Evolutionary conservation across 2,888 invertebrate genomes (phyloP), one percentile per base, ranked within the genome.

Genomic region (Choreutis nemorana): DNA sequence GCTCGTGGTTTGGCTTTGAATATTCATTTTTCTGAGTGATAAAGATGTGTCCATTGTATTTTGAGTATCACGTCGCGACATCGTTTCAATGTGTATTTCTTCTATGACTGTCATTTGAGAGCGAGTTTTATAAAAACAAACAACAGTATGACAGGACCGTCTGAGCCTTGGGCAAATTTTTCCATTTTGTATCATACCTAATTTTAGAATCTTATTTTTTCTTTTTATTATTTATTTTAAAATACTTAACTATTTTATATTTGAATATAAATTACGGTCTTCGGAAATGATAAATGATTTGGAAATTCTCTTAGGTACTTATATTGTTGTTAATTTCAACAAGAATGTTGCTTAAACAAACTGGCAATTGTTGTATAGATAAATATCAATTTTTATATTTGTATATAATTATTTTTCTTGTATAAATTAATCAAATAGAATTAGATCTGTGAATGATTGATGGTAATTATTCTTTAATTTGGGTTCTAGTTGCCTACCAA

Each of bases 331-430:
- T 54, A 36, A 55, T 65, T 65, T 64, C 55, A 57, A 60, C 50
- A 48, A 52, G 49, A 44, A 48, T 48, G 50, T 57, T 58, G 58
- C 56, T 55, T n/a, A n/a, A n/a, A n/a, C n/a, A 42, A 31, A 42
- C 37, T 44, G 51, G 58, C 60, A 48, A 59, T 63, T 55, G 56
- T 66, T 70, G 65, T 65, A 64, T 59, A 68, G 61, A 60, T 61
- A 59, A 59, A 66, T 66, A 66, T 70, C 66, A 64, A 68, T 67
- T 72, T n/a, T 70, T 65, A 68, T 73, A 71, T 72, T 68, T 73
- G 64, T 75, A 70, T 66, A 68, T 66, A 66, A 65, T 48, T 65
- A 67, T 63, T 37, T 40, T 68, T 61, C 60, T 62, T 73, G 65
- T 70, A 68, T 62, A 72, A 70, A 67, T 55, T 63, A 66, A 66